A percentile compares a stretch with the other conserved stretches of the same genome.
These are phyloP conservation scores for Passer montanus DNA, from an alignment of 2,113 vertebrate genomes.

Conservation along the genomic window DNA sequence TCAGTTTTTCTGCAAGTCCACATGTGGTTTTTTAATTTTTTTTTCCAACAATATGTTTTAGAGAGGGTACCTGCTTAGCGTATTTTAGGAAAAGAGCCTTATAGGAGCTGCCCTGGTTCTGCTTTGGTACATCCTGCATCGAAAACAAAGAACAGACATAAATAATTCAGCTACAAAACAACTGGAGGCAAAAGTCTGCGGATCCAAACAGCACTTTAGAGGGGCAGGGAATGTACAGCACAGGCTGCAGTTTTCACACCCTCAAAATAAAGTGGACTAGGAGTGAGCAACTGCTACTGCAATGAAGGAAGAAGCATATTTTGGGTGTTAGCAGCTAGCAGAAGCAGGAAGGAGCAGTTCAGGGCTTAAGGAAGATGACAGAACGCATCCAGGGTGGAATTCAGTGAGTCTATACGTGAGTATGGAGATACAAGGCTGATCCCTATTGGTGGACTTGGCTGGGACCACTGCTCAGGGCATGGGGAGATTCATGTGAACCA, in stretches of 20 bases:
- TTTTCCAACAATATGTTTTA: background rate
- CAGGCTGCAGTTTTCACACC: background rate
- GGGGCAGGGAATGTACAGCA: background rate
- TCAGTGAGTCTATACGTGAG: background rate
- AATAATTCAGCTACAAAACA: slow-evolving; percentile 15
- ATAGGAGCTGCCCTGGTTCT: slow-evolving; percentile 36
- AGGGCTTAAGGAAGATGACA: background rate
- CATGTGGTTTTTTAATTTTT: background rate
- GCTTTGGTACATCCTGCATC: slow-evolving; percentile 50
- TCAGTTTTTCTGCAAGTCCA: background rate
- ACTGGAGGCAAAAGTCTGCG: background rate
- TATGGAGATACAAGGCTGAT: background rate
- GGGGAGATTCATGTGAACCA: background rate
- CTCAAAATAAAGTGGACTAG: background rate
- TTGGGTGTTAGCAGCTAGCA: background rate
- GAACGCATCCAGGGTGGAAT: background rate
- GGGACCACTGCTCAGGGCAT: background rate
- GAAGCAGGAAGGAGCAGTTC: background rate
- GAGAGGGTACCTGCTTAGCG: slow-evolving; percentile 62
- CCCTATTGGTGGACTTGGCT: background rate
- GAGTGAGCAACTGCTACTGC: background rate
- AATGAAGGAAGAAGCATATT: background rate
- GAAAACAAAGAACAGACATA: slow-evolving; percentile 3
- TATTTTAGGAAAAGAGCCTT: slow-evolving; percentile 66
- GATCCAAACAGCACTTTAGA: background rate